Evolutionary conservation across 2,113 vertebrate genomes (phyloP).

Genomic region (Miniopterus natalensis): DNA sequence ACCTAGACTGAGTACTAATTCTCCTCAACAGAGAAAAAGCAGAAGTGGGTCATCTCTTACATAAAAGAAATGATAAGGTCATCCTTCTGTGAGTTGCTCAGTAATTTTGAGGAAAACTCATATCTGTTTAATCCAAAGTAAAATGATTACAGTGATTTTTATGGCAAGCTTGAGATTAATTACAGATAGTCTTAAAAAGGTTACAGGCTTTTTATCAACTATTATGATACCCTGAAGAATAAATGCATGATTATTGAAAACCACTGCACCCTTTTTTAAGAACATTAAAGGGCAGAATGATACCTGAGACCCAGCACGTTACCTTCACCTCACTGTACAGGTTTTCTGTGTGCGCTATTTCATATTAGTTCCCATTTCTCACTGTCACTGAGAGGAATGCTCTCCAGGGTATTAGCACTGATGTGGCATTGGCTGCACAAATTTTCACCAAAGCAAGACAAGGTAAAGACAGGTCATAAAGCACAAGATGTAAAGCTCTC

Average conservation of each 20-base stretch:
- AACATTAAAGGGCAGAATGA: not conserved
- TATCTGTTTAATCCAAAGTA: not conserved
- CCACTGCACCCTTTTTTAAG: not conserved
- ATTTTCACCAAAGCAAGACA: not conserved
- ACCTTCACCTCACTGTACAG: not conserved
- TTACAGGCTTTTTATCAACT: not conserved
- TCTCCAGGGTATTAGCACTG: not conserved
- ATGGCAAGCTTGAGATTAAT: constrained; percentile 9
- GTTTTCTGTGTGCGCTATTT: not conserved
- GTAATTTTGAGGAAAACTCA: not conserved
- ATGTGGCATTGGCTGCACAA: no score
- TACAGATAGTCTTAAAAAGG: not conserved
- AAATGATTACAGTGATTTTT: constrained; percentile 30
- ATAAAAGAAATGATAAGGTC: not conserved
- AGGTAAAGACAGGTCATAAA: not conserved
- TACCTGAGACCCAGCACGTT: not conserved
- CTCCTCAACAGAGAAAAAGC: not conserved
- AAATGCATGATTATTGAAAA: not conserved
- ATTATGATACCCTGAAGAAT: not conserved
- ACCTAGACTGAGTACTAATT: not conserved
- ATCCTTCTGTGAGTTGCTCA: not conserved
- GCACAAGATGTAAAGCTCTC: not conserved
- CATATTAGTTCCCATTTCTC: not conserved
- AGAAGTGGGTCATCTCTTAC: not conserved
- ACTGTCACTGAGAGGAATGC: not conserved